Evolutionary conservation across 92 coral and sea anemone genomes (phyloP), one percentile per base, ranked within the genome.

Genomic region (Epizoanthus fatuus): DNA sequence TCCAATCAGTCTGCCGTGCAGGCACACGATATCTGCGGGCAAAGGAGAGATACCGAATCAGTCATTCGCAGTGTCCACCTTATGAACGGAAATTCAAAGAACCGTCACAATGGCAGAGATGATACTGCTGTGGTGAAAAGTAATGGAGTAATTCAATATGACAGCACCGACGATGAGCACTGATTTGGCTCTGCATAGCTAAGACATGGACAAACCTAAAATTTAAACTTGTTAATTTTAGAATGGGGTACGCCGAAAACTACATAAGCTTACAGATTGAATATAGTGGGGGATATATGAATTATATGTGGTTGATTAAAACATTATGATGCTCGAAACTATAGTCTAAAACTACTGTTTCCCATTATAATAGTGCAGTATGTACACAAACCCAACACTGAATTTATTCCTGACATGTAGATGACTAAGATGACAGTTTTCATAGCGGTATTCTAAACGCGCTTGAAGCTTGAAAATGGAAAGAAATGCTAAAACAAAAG

Each of bases 41-140:
- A 63, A 69, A 86, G 90, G 54, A 86, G 90, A 16, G 94, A 92
- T 20, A 44, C 90, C 1, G 83, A 91, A 29, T 78, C 95, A 6
- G 96, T 95, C 1, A 92, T 95, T 55, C 91, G 92, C 69, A 88
- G 86, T 55, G 90, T 86, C 42, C 94, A 95, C 40, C 67, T 93
- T 22, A 57, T 93, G 70, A 95, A 95, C 76, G 96, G 98, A 11
- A 86, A 84, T 59, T 45, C 87, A 63, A 71, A 73, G 60, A 65
- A 84, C 49, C 62, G 62, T 49, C 70, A 59, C 51, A 60, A 53
- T 32, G 73, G 72, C 74, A 90, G 80, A 86, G 47, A 32, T 51
- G 79, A 77, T 60, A 59, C 65, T 60, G 54, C 70, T 54, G 49
- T 80, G 80, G 40, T 69, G 52, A 91, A 93, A 62, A 70, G 78